A percentile compares a stretch with the other conserved stretches of the same genome.
Evolutionary conservation across 2,113 vertebrate genomes (phyloP).

Genomic region (Zosterops japonicus): DNA sequence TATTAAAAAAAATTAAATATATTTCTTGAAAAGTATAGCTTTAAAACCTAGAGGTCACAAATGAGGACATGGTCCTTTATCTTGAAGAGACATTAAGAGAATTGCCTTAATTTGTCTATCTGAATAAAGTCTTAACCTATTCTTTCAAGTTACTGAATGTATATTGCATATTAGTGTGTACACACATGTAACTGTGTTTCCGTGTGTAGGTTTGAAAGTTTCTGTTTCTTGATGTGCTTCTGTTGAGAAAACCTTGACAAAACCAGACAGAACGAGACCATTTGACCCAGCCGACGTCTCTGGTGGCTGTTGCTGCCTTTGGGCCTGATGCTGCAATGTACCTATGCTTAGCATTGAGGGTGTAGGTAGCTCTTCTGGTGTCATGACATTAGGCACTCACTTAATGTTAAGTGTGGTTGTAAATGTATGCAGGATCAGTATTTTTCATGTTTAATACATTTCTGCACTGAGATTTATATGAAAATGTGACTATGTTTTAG

Average conservation of each 20-base stretch:
- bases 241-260: constrained; percentile 47
- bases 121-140: constrained; percentile 71
- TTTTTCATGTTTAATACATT: constrained; percentile 39
- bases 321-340: constrained; percentile 39
- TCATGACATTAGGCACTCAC: neutral
- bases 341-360: neutral
- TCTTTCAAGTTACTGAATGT: constrained; percentile 70
- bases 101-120: constrained; percentile 69
- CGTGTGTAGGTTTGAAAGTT: constrained; percentile 54
- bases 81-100: constrained; percentile 55
- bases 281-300: constrained; percentile 5
- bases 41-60: constrained; percentile 64
- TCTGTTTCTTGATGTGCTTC: constrained; percentile 59
- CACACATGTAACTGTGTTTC: constrained; percentile 57
- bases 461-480: constrained; percentile 57
- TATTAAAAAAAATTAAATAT: constrained; percentile 12
- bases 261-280: neutral
- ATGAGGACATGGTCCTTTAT: constrained; percentile 59
- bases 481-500: constrained; percentile 58
- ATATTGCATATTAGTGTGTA: constrained; percentile 63
- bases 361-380: constrained; percentile 1
- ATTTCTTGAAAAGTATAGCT: constrained; percentile 65
- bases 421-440: constrained; percentile 20
- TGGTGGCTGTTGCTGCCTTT: neutral
- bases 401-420: neutral